These are phyloP conservation scores for Scrobipalpa costella DNA, from an alignment of 2,888 invertebrate species.

Conservation along the genomic window DNA sequence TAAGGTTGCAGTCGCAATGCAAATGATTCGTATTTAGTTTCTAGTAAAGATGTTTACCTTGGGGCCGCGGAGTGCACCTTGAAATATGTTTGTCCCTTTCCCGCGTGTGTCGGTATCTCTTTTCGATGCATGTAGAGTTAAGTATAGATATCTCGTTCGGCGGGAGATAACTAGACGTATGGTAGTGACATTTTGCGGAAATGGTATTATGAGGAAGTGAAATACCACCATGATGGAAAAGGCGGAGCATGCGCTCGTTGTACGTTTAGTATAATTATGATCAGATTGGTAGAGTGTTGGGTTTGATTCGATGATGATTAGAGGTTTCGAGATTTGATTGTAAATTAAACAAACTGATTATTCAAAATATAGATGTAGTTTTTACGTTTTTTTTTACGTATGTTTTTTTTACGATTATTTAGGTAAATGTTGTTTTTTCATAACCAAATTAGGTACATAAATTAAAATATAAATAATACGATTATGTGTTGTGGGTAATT, in stretches of 20 bases:
- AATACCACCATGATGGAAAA: conserved; percentile 77
- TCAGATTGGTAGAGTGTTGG: conserved; percentile 43
- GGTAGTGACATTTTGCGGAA: conserved; percentile 63
- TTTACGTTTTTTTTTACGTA: neutral
- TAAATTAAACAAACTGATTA: neutral
- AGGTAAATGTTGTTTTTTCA: neutral
- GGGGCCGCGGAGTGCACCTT: conserved; percentile 62
- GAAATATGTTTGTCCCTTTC: conserved; percentile 70
- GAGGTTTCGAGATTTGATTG: neutral
- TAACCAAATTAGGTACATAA: too few species aligned
- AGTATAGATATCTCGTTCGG: conserved; percentile 77
- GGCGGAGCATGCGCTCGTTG: conserved; percentile 64
- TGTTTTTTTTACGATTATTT: too few species aligned
- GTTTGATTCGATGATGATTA: conserved; percentile 41
- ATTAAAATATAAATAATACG: too few species aligned
- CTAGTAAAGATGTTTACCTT: conserved; percentile 60
- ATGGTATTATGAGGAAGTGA: conserved; percentile 49
- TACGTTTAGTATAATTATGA: conserved; percentile 52
- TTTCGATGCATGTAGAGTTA: conserved; percentile 68
- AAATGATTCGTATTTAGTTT: conserved; percentile 52
- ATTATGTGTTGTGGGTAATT: too few species aligned
- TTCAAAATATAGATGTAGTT: neutral
- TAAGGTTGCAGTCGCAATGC: conserved; percentile 77
- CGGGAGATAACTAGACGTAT: conserved; percentile 73
- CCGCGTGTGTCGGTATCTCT: conserved; percentile 63